Evolutionary conservation across 2,888 invertebrate genomes (phyloP), one percentile per base, ranked within the genome.

Genomic region (Agrotis ipsilon): DNA sequence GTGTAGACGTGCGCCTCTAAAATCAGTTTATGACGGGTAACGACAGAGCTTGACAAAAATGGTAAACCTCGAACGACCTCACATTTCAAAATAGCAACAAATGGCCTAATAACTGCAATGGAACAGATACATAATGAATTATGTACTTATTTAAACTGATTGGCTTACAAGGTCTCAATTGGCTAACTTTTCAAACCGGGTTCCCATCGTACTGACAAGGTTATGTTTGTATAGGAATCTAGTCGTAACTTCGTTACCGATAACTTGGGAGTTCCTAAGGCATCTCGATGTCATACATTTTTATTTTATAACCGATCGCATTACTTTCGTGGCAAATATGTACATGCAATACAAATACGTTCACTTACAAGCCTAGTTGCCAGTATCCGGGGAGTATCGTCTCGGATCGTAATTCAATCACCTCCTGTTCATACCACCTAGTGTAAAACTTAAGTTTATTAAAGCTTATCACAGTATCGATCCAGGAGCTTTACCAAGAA

Each of bases 221-320:
- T 59, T 43, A 21, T 66, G 51, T 24, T 46, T 67, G 19, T 24
- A 16, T 16, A 59, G 16, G n/a, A 24, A 58, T 59, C 52, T 75
- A n/a, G 46, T 32, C 18, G 13, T 24, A 16, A 46, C 19, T 58
- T 66, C 19, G 58, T 39, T 65, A 65, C 9, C 49, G 49, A 68
- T 21, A 24, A 45, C 13, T 16, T 39, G 39, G 6, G 1, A 39
- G 39, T 58, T 39, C 13, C 14, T n/a, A n/a, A n/a, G n/a, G 48
- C n/a, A 32, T 32, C 32, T 13, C n/a, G n/a, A 32, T 55, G 52
- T 9, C 24, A 21, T 52, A n/a, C 11, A 24, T 27, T 27, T n/a
- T n/a, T 54, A 18, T n/a, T 32, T 9, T 55, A n/a, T 32, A 32
- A 39, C n/a, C 19, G 32, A 32, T 32, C 7, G 55, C 18, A 55